These are phyloP conservation scores for Amblyteles armatorius DNA, from an alignment of 2,888 invertebrate species.

Conservation along the genomic window DNA sequence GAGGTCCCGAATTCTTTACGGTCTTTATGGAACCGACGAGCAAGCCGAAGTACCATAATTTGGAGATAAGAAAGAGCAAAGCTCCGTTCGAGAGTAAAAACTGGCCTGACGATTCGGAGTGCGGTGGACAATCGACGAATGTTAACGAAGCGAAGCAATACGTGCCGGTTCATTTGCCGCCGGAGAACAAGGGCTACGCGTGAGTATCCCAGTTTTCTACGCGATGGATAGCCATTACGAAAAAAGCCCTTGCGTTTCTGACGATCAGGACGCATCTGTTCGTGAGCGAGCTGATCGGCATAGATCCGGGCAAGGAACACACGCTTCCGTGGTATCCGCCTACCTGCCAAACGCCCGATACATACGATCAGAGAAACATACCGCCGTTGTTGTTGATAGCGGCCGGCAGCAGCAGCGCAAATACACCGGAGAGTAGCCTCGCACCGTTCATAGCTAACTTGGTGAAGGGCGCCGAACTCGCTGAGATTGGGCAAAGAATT, in stretches of 20 bases:
- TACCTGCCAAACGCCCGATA: slow-evolving; percentile 86
- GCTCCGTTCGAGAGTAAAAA: slow-evolving; percentile 72
- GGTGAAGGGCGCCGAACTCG: slow-evolving; percentile 86
- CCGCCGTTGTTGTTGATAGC: slow-evolving; percentile 79
- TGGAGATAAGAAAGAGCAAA: slow-evolving; percentile 72
- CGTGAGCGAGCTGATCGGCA: slow-evolving; percentile 86
- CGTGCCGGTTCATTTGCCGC: slow-evolving; percentile 90
- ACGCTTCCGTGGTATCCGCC: slow-evolving; percentile 93
- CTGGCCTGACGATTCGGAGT: slow-evolving; percentile 76
- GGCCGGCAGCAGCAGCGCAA: slow-evolving; percentile 72
- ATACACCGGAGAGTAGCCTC: slow-evolving; percentile 82
- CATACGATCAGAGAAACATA: slow-evolving; percentile 81
- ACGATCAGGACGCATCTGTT: slow-evolving; percentile 74
- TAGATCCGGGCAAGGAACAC: slow-evolving; percentile 87
- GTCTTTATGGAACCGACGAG: slow-evolving; percentile 76
- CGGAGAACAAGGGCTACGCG: slow-evolving; percentile 92
- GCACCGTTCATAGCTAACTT: slow-evolving; percentile 82
- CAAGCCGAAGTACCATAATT: slow-evolving; percentile 74
- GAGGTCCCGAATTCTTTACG: slow-evolving; percentile 66
- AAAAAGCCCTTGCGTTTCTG: slow-evolving; percentile 26
- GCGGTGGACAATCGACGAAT: slow-evolving; percentile 70
- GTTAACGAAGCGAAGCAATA: slow-evolving; percentile 79
- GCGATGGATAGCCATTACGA: neutral
- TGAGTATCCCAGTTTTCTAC: slow-evolving; percentile 82
- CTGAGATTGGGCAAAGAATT: slow-evolving; percentile 92